Evolutionary conservation across 2,113 vertebrate genomes (phyloP), one percentile per base, ranked within the genome.

Genomic region (Casuarius casuarius): DNA sequence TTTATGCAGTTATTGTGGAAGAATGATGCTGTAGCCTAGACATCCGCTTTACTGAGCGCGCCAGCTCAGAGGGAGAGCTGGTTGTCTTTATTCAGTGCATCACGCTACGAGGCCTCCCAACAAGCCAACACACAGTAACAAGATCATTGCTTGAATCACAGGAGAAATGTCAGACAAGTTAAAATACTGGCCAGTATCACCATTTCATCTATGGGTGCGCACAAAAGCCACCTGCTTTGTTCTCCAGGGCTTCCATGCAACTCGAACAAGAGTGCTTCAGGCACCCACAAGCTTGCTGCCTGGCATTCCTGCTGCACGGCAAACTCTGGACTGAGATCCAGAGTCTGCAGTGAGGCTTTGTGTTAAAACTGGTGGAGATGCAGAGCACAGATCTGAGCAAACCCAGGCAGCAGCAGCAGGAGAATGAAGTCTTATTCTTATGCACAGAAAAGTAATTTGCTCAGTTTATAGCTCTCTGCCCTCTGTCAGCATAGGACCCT

Each of bases 281-380:
- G 63, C 56, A 18, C 7, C 29, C 2, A 13, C 46, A 4, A 56
- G n/a, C 67, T 22, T 6, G 3, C 70, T 67, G 82, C 74, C 68
- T 3, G 31, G 19, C 38, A 35, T 44, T 23, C 58, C 71, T 12
- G 58, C 73, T 52, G 59, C 91, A 31, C n/a, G 9, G 44, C 59
- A 8, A 33, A 4, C 0, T 2, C 7, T 4, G 11, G 4, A 6
- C 26, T 7, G 62, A 46, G 15, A 31, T 75, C 10, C 2, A 18
- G 42, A 38, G 22, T 56, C 17, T 9, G 22, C 33, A 40, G 48
- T 1, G n/a, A 80, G 80, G 48, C n/a, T 75, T 21, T 31, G 40
- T 31, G 3, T 2, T 40, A 20, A 33, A 59, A 38, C 0, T 15
- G 62, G 54, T 7, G 38, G 70, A 54, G 46, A 25, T 5, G 18